These are phyloP conservation scores for Odocoileus hemionus DNA, from an alignment of 2,113 vertebrate genomes.

Conservation along the genomic window DNA sequence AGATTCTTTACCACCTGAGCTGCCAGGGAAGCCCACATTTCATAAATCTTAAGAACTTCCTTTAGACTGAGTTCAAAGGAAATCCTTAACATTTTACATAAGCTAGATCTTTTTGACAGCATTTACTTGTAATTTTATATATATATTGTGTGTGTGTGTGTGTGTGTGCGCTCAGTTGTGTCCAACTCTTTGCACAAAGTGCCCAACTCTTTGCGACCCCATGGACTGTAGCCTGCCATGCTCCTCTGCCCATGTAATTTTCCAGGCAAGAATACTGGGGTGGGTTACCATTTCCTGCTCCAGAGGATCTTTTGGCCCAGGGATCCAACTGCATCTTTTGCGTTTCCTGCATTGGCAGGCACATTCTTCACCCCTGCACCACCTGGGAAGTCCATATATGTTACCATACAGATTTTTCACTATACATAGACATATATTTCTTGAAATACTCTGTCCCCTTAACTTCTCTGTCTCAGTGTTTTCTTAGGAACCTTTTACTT, in stretches of 20 bases:
- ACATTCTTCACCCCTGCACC: neutral
- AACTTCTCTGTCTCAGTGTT: neutral
- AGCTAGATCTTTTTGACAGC: neutral
- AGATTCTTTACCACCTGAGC: neutral
- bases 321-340: neutral
- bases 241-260: neutral
- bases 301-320: neutral
- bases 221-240: neutral
- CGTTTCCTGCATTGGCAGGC: neutral
- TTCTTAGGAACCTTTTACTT: neutral
- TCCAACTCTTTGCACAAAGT: neutral
- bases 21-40: neutral
- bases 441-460: neutral
- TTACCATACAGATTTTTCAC: neutral
- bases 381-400: neutral
- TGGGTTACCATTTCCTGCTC: neutral
- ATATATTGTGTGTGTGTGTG: neutral
- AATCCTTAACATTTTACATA: neutral
- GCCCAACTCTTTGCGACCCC: neutral
- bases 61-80: neutral
- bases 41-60: neutral
- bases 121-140: neutral
- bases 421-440: neutral
- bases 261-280: neutral
- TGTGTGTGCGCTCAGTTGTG: neutral